Evolutionary conservation across 2,888 invertebrate genomes (phyloP).

Genomic region (Encarsia formosa): DNA sequence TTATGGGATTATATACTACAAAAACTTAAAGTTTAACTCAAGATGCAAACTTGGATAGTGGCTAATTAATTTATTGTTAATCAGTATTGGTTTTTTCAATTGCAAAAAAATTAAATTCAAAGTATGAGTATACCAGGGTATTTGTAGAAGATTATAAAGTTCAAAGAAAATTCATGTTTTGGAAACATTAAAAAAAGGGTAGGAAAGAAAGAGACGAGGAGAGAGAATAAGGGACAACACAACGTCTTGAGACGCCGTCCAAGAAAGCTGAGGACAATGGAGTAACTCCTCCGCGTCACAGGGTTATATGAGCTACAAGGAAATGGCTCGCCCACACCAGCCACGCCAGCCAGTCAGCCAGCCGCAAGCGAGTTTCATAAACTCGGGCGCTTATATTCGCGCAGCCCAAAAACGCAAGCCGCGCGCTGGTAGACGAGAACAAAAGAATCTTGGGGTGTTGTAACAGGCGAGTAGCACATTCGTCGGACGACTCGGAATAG

Average conservation of each 20-base stretch:
- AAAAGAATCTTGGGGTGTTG: slow-evolving; percentile 47
- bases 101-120: too few species aligned
- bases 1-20: too few species aligned
- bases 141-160: too few species aligned
- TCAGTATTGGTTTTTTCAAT: too few species aligned
- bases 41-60: too few species aligned
- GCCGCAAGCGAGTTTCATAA: neutral
- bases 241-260: slow-evolving; percentile 36
- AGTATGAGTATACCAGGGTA: too few species aligned
- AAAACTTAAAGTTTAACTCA: too few species aligned
- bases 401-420: slow-evolving; percentile 24
- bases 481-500: neutral
- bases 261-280: slow-evolving; percentile 51
- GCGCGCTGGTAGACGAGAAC: slow-evolving; percentile 37
- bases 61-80: too few species aligned
- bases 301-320: slow-evolving; percentile 47
- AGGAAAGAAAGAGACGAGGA: slow-evolving; percentile 10
- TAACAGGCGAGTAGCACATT: slow-evolving; percentile 43
- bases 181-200: slow-evolving; percentile 1
- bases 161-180: too few species aligned
- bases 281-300: slow-evolving; percentile 50
- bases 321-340: slow-evolving; percentile 27
- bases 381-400: slow-evolving; percentile 2
- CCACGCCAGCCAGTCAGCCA: neutral
- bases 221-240: neutral